Conservation (phyloP, 1,140 invertebrate species). For the Zaprionus taronus region DNA sequence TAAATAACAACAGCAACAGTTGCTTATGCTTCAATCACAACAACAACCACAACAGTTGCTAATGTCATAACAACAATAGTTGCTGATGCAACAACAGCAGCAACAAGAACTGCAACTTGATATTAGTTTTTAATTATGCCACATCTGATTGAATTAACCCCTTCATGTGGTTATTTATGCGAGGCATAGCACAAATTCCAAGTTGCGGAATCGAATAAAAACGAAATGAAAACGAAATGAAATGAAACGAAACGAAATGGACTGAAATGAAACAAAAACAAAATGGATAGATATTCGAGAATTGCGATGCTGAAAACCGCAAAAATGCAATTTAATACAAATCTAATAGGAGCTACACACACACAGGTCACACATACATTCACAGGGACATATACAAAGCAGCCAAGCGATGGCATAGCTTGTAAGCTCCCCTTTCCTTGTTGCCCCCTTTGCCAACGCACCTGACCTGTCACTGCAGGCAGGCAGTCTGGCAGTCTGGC, state of each 20-base stretch:
- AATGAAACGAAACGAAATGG: background rate
- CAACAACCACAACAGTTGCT: background rate
- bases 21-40: background rate
- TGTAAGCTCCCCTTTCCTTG: background rate
- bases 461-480: slow-evolving; percentile 15
- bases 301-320: slow-evolving; percentile 62
- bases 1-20: background rate
- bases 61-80: too few relatives aligned
- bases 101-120: background rate
- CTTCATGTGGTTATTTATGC: background rate
- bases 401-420: too few relatives aligned
- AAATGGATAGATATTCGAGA: slow-evolving; percentile 28
- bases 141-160: slow-evolving; percentile 59
- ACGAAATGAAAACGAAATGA: background rate
- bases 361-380: background rate
- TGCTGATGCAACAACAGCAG: background rate
- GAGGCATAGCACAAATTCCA: background rate
- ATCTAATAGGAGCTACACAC: slow-evolving; percentile 57
- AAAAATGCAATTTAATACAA: slow-evolving; percentile 72
- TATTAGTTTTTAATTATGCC: slow-evolving; percentile 70
- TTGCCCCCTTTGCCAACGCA: slow-evolving; percentile 1
- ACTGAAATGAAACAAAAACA: slow-evolving; percentile 7
- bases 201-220: background rate
- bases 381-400: too few relatives aligned
- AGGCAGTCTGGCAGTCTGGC: background rate